Evolutionary conservation across 2,113 vertebrate genomes (phyloP).

Genomic region (Physeter macrocephalus): DNA sequence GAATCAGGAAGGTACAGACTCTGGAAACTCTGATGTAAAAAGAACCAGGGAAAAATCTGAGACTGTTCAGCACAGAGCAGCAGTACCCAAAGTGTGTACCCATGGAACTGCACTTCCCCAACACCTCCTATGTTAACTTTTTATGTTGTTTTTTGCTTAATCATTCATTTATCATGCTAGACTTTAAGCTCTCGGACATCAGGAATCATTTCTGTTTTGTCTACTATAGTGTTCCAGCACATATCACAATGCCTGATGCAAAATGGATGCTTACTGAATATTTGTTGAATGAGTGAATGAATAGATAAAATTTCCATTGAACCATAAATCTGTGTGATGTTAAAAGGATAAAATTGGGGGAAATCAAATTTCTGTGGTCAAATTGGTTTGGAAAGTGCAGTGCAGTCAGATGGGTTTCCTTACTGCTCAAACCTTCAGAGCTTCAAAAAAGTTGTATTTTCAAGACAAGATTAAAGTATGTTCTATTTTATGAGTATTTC

Average conservation of each 20-base stretch:
- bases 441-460: not conserved
- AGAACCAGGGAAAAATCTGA: not conserved
- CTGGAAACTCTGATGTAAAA: not conserved
- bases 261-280: not conserved
- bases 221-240: not conserved
- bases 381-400: not conserved
- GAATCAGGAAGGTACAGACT: not conserved
- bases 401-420: not conserved
- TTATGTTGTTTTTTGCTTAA: not conserved
- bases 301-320: not conserved
- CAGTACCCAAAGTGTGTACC: not conserved
- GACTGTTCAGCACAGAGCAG: not conserved
- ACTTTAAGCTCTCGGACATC: not conserved
- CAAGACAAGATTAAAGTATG: not conserved
- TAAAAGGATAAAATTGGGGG: not conserved
- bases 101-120: not conserved
- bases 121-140: not conserved
- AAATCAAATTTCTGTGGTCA: not conserved
- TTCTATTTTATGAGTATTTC: not conserved
- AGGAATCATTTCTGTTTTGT: not conserved
- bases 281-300: not conserved
- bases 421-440: not conserved
- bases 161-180: not conserved
- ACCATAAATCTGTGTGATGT: not conserved
- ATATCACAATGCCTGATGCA: not conserved